Percentiles rank a stretch among this genome's conserved stretches.
Conservation (phyloP, 2,888 invertebrate genomes). For the Molanna angustata region DNA sequence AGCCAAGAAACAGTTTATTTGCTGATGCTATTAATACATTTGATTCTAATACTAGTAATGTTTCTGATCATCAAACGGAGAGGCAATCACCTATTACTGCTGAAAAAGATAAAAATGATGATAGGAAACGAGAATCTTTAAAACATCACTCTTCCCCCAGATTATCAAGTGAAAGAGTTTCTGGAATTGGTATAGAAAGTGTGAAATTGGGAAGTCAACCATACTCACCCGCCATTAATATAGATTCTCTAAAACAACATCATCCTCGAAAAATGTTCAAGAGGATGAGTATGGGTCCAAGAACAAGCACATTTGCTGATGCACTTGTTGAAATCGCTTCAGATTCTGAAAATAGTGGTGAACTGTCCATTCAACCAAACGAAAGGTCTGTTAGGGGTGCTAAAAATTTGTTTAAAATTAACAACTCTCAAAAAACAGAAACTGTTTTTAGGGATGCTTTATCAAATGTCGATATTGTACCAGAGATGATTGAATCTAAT, state of each 20-base stretch:
- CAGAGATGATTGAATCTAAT: not conserved
- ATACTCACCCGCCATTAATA: too few species aligned
- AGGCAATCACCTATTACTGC: too few species aligned
- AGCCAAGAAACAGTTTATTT: not conserved
- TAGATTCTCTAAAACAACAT: too few species aligned
- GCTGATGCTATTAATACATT: not conserved
- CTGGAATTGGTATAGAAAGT: too few species aligned
- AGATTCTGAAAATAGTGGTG: not conserved
- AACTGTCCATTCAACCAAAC: too few species aligned
- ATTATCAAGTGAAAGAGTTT: too few species aligned
- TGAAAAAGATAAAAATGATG: too few species aligned
- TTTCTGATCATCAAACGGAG: not conserved
- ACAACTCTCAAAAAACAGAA: constrained; percentile 10
- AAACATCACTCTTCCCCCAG: constrained; percentile 5
- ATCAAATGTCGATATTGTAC: constrained; percentile 9
- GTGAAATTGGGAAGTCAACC: constrained; percentile 33
- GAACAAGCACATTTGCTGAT: too few species aligned
- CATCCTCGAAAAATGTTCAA: too few species aligned
- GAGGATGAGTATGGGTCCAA: too few species aligned
- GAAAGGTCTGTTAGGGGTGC: too few species aligned
- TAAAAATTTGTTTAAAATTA: constrained; percentile 17
- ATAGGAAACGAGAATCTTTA: not conserved
- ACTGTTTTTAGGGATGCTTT: constrained; percentile 20
- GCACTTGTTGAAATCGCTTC: not conserved
- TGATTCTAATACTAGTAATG: not conserved